Evolutionary conservation across 2,888 invertebrate genomes (phyloP).

Genomic region (Dryadula phaetusa): DNA sequence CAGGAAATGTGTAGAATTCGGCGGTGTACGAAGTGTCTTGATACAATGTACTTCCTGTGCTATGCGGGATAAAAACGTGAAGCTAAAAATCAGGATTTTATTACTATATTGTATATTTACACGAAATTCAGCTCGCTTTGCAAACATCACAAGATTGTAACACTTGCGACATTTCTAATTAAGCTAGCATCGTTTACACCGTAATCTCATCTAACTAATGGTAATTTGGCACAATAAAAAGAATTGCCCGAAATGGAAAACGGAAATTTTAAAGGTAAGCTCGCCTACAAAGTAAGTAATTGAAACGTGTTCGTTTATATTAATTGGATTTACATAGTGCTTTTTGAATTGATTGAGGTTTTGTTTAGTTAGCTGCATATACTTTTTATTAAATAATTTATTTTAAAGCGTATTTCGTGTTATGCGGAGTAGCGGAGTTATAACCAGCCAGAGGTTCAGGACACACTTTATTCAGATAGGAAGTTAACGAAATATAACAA

Average conservation of each 20-base stretch:
- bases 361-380: not conserved
- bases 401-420: not conserved
- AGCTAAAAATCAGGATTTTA: too few species aligned
- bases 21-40: too few species aligned
- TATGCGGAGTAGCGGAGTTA: too few species aligned
- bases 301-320: not conserved
- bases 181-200: not conserved
- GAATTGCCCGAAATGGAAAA: not conserved
- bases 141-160: not conserved
- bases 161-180: not conserved
- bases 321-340: not conserved
- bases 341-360: not conserved
- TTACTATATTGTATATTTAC: not conserved
- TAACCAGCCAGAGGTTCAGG: too few species aligned
- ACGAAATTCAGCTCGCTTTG: not conserved
- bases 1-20: too few species aligned
- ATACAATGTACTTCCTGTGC: too few species aligned
- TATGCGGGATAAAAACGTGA: not conserved
- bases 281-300: slow-evolving; percentile 1
- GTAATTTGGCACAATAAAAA: not conserved
- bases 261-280: not conserved
- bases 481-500: too few species aligned
- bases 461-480: too few species aligned
- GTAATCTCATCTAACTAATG: slow-evolving; percentile 10
- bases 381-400: too few species aligned